Evolutionary conservation across 2,113 vertebrate species (phyloP).

Genomic region (Coptodon rendalli): DNA sequence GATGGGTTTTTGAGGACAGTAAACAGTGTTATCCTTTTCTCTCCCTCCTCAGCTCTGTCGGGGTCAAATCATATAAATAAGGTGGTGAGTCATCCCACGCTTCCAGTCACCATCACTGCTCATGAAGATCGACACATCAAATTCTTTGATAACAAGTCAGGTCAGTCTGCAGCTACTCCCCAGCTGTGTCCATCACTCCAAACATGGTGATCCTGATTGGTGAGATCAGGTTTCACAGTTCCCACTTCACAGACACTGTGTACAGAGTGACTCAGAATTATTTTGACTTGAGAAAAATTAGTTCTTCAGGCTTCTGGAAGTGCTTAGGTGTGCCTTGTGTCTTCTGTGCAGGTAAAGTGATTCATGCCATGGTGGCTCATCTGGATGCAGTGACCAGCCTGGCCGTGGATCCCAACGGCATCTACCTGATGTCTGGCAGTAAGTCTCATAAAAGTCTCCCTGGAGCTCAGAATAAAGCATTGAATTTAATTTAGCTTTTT

Average conservation of each 20-base stretch:
- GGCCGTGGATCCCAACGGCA: constrained; percentile 98
- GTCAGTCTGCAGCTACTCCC: constrained; percentile 58
- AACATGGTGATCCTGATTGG: not conserved
- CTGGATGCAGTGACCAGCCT: constrained; percentile 97
- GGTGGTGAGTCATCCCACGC: constrained; percentile 95
- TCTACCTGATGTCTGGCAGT: constrained; percentile 99
- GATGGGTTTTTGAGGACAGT: not conserved
- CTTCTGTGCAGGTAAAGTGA: constrained; percentile 83
- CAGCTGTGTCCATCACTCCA: not conserved
- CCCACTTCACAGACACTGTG: not conserved
- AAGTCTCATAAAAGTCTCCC: constrained; percentile 54
- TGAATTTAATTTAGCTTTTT: not conserved
- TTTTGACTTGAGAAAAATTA: not conserved
- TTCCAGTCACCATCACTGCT: constrained; percentile 94
- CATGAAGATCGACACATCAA: constrained; percentile 98
- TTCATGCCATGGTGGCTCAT: constrained; percentile 98
- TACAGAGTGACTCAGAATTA: not conserved
- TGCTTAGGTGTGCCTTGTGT: not conserved
- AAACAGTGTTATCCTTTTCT: not conserved
- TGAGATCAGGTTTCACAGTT: not conserved
- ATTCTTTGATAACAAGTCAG: constrained; percentile 99
- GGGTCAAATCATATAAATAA: constrained; percentile 90
- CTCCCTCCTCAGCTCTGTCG: constrained; percentile 70
- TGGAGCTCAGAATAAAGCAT: not conserved
- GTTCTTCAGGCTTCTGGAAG: not conserved